These are phyloP conservation scores for Spodoptera frugiperda DNA, from an alignment of 1,140 invertebrate species.

Conservation along the genomic window DNA sequence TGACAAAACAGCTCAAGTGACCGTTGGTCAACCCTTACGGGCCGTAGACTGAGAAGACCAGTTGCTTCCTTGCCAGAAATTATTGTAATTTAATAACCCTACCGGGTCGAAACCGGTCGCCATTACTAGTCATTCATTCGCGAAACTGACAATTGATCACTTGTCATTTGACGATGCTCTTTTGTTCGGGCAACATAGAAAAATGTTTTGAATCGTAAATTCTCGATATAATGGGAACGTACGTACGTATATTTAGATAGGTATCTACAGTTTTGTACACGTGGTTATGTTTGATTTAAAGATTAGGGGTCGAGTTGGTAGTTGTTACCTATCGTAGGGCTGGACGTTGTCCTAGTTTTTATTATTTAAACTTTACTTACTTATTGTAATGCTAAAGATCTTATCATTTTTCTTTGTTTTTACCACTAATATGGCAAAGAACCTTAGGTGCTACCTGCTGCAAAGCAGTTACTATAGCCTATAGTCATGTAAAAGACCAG, in stretches of 20 bases:
- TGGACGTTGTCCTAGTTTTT: too few species aligned
- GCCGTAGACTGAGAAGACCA: conserved; percentile 44
- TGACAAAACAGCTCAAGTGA: conserved; percentile 34
- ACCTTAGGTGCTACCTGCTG: too few species aligned
- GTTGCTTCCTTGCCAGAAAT: conserved; percentile 63
- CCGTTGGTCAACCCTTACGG: conserved; percentile 58
- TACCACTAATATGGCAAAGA: too few species aligned
- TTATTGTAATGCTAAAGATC: too few species aligned
- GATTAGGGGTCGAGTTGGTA: conserved; percentile 60
- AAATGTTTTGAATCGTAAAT: conserved; percentile 81
- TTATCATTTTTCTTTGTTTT: too few species aligned
- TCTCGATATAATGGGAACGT: conserved; percentile 40
- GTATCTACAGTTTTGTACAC: conserved; percentile 62
- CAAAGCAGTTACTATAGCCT: too few species aligned
- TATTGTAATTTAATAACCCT: conserved; percentile 83
- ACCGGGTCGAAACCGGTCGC: conserved; percentile 56
- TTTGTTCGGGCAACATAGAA: conserved; percentile 53
- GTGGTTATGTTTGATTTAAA: conserved; percentile 68
- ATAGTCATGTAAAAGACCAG: too few species aligned
- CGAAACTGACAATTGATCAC: conserved; percentile 79
- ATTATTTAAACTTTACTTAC: too few species aligned
- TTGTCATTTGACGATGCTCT: conserved; percentile 71
- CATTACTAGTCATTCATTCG: conserved; percentile 71
- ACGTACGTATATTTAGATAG: conserved; percentile 54
- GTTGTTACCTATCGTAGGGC: conserved; percentile 81